Percentiles rank a stretch among this genome's conserved stretches.
Evolutionary conservation across 2,113 vertebrate genomes (phyloP).

Genomic region (Chloropsis hardwickii): DNA sequence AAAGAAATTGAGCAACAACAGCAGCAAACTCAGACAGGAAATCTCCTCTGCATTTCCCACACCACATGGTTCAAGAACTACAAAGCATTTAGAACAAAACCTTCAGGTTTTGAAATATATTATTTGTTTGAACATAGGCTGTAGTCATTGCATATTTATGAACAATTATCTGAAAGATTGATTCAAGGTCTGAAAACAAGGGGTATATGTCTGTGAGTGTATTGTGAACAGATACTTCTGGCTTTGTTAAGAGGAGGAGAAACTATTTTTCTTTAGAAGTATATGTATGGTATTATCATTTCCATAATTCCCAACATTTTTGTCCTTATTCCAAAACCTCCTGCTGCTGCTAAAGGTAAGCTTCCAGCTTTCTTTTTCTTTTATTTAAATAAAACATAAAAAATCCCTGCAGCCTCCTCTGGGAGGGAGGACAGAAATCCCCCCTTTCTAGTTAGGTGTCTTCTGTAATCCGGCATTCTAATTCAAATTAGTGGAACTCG

Average conservation of each 20-base stretch:
- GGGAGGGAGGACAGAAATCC: not conserved
- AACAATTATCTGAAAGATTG: not conserved
- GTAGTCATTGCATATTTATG: not conserved
- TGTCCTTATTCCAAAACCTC: not conserved
- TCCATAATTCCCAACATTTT: not conserved
- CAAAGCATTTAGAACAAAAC: not conserved
- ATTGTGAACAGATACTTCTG: not conserved
- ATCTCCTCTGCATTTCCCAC: not conserved
- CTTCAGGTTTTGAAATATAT: not conserved
- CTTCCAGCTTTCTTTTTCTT: not conserved
- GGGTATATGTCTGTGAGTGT: not conserved
- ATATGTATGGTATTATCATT: not conserved
- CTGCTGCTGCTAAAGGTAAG: not conserved
- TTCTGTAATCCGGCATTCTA: not conserved
- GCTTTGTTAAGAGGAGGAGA: not conserved
- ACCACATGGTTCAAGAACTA: not conserved
- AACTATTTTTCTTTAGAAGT: not conserved
- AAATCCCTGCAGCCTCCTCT: not conserved
- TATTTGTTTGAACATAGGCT: not conserved
- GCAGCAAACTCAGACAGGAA: not conserved
- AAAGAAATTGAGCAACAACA: not conserved
- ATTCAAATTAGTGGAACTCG: not conserved
- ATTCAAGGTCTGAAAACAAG: not conserved
- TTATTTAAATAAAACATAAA: not conserved
- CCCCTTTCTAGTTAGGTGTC: not conserved